phyloP scores from a whole-genome alignment of 2,797 vertebrate species.

The Anguilla marmorata region DNA sequence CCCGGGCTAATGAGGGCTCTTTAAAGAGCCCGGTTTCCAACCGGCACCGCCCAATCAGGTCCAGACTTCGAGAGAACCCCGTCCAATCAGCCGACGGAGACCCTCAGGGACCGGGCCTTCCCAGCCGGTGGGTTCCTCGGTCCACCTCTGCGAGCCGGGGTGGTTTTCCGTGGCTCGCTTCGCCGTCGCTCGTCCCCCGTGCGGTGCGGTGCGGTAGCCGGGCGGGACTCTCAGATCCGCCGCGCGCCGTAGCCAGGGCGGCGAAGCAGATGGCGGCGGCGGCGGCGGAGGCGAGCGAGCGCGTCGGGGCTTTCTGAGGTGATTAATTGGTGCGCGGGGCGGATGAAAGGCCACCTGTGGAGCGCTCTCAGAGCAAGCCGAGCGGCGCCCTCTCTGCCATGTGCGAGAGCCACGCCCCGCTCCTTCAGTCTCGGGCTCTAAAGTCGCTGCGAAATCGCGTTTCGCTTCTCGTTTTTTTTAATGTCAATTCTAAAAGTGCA shows the following conservation, averaged over 20 bases:
- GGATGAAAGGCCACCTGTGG: slow-evolving; percentile 14
- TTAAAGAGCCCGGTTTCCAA: not conserved
- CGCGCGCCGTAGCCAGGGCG: not conserved
- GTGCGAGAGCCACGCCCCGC: not conserved
- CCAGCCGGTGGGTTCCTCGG: not conserved
- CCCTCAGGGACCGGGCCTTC: not conserved
- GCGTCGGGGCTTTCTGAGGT: not conserved
- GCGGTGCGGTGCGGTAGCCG: not conserved
- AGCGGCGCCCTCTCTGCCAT: not conserved
- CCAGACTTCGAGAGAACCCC: not conserved
- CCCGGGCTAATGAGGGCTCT: not conserved
- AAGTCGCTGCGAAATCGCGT: too few relatives aligned
- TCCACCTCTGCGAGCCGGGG: not conserved
- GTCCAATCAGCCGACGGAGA: not conserved
- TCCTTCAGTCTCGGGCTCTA: not conserved
- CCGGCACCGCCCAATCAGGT: not conserved
- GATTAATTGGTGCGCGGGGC: not conserved
- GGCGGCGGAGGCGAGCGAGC: not conserved
- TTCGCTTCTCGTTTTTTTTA: too few relatives aligned
- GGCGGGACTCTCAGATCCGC: not conserved
- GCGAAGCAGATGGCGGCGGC: too few relatives aligned
- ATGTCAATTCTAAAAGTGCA: too few relatives aligned
- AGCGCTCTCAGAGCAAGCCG: not conserved
- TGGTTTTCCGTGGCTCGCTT: not conserved
- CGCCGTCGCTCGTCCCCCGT: not conserved